Percentiles rank a stretch among this genome's conserved stretches.
Conservation (phyloP, 1,140 invertebrate species). For the Drosophila nigromelanica region DNA sequence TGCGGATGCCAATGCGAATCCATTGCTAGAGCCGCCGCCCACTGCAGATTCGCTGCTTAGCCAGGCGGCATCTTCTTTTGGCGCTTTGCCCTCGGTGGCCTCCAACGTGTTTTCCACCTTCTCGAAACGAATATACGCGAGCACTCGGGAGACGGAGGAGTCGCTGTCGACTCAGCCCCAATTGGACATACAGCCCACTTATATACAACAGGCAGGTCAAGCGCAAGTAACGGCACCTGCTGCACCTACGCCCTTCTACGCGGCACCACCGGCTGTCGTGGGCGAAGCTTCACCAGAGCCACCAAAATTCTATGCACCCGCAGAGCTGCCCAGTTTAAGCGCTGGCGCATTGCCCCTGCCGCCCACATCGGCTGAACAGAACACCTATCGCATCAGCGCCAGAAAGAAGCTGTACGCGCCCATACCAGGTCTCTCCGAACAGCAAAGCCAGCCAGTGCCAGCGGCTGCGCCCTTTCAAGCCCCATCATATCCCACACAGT, state of each 20-base stretch:
- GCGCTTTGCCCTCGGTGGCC: conserved; percentile 86
- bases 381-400: conserved; percentile 85
- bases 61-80: conserved; percentile 86
- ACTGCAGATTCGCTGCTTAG: conserved; percentile 81
- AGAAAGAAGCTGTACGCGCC: conserved; percentile 86
- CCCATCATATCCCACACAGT: conserved; percentile 54
- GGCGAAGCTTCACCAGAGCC: conserved; percentile 56
- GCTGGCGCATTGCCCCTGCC: conserved; percentile 24
- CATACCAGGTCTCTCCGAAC: conserved; percentile 85
- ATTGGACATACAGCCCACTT: conserved; percentile 74
- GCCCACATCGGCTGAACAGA: conserved; percentile 78
- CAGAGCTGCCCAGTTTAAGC: conserved; percentile 59
- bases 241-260: conserved; percentile 57
- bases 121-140: conserved; percentile 84
- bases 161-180: conserved; percentile 54
- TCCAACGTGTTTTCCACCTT: conserved; percentile 86
- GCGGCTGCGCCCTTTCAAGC: conserved; percentile 44
- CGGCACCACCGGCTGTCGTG: conserved; percentile 40
- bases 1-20: conserved; percentile 70
- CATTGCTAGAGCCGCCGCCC: conserved; percentile 63
- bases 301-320: conserved; percentile 80
- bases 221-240: conserved; percentile 17
- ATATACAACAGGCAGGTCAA: conserved; percentile 65
- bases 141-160: conserved; percentile 46
- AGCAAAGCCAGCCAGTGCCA: conserved; percentile 11